These are phyloP conservation scores for Gorsachius goisagi DNA, from an alignment of 2,113 vertebrate genomes.

Conservation along the genomic window DNA sequence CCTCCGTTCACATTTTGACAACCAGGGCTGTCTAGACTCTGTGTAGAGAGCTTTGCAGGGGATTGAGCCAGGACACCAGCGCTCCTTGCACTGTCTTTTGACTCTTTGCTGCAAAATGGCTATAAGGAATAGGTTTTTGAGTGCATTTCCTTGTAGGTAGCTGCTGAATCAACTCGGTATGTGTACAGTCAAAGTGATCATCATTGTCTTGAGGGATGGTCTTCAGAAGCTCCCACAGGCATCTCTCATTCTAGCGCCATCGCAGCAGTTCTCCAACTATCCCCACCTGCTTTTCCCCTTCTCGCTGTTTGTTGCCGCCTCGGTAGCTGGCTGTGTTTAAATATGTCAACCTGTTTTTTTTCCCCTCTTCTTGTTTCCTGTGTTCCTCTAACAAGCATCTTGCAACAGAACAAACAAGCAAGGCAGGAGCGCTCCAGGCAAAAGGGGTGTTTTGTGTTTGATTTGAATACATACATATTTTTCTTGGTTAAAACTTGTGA, in stretches of 20 bases:
- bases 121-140: not conserved
- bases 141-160: not conserved
- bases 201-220: not conserved
- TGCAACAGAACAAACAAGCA: conserved; percentile 57
- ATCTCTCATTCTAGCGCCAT: not conserved
- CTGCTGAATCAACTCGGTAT: not conserved
- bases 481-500: conserved; percentile 57
- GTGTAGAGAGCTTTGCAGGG: not conserved
- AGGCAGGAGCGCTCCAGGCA: conserved; percentile 35
- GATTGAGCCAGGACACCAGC: not conserved
- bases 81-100: not conserved
- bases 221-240: not conserved
- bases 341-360: not conserved
- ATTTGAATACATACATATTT: conserved; percentile 70
- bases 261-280: not conserved
- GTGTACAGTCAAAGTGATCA: not conserved
- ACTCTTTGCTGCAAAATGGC: not conserved
- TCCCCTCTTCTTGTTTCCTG: conserved; percentile 14
- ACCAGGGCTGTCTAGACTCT: not conserved
- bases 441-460: conserved; percentile 53
- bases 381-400: conserved; percentile 54
- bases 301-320: not conserved
- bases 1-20: not conserved
- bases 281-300: not conserved
- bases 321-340: not conserved